Conservation (phyloP, 2,797 vertebrate genomes). For the Cheracebus regulus region DNA sequence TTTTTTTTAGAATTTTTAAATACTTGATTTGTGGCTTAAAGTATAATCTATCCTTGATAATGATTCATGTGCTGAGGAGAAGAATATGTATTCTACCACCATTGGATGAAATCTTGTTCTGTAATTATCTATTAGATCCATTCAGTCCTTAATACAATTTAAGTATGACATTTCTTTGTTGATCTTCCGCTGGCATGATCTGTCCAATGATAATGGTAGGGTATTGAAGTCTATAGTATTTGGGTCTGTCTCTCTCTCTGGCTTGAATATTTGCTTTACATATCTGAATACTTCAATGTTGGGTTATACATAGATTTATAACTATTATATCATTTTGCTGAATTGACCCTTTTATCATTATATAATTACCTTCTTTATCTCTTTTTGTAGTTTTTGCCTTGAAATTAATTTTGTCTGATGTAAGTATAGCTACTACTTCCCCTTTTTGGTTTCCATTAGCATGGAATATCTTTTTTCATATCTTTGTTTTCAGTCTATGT, state of each 20-base stretch:
- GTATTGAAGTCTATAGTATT: background rate
- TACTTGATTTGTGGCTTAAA: background rate
- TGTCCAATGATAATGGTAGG: background rate
- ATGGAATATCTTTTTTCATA: no score
- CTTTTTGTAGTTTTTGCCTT: background rate
- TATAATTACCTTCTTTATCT: background rate
- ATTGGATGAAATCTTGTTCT: background rate
- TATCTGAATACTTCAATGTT: background rate
- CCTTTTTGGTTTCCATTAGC: no score
- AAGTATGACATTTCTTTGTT: background rate
- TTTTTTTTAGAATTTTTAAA: background rate
- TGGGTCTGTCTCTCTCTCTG: background rate
- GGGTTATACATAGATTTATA: background rate
- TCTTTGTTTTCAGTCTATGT: no score
- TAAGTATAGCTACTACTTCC: background rate
- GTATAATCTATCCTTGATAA: background rate
- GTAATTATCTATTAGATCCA: background rate
- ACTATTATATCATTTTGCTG: background rate
- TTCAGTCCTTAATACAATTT: background rate
- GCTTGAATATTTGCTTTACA: background rate
- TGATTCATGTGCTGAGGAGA: background rate
- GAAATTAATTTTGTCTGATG: background rate
- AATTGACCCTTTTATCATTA: background rate
- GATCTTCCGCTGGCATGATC: background rate
- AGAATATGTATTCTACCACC: background rate